Base-by-base conservation (phyloP, 2,888 invertebrate genomes). In the Xylota sylvarum region DNA sequence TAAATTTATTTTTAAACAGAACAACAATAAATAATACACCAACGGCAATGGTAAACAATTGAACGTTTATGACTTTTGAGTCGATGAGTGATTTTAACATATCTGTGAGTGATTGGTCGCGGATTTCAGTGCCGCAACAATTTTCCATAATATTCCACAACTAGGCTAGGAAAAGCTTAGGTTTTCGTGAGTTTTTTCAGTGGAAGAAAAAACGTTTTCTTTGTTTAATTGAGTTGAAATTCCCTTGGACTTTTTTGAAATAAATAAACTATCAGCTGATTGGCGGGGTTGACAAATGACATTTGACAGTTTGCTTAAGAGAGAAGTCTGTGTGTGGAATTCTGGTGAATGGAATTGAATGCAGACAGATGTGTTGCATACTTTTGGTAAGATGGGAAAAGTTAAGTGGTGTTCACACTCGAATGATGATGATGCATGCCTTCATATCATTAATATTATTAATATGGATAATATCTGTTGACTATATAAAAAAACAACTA, bases 1-100 rank as follows among this genome's bases (percentile, higher is more conserved):
- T 81, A 64, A 91, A 92, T 88, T 91, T 91, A 87, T 91, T 92
- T 86, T 92, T 92, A 64, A 92, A 84, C 85, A 92, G 88, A 78
- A 92, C 88, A 55, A 92, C 90, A 69, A 90, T 78, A 88, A 92
- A 91, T 77, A 92, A 89, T 80, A 92, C 90, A 46, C 91, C 92
- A 85, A 92, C 92, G 69, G 92, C 92, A 81, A 91, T 91, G 12
- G 91, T 90, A 82, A 92, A 90, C 60, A 92, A 88, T 89, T 91
- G 90, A 48, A 92, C 89, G 80, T 91, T 91, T 78, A 92, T 90
- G 46, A 92, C 89, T 89, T 92, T 92, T 0, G 91, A 91, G 85
- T 92, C 92, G 48, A 92, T 90, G 74, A 92, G 88, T 56, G 91
- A 88, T 84, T 91, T 90, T 40, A 92, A 85, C 90, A 92, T 91